Evolutionary conservation across 2,113 vertebrate genomes (phyloP).

Genomic region (Pelobates fuscus): DNA sequence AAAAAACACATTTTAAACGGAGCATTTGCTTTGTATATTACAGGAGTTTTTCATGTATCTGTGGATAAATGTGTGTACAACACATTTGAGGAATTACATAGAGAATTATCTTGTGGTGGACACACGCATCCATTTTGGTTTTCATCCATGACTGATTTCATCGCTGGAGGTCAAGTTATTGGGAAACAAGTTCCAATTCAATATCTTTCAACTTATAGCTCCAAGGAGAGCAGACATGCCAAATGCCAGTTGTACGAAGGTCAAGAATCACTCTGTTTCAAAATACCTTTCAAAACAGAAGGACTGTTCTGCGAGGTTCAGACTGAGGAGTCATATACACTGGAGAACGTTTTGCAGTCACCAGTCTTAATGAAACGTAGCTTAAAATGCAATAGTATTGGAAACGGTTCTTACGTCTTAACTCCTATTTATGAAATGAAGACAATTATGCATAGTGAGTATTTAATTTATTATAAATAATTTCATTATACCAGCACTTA

Average conservation of each 20-base stretch:
- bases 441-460: conserved; percentile 84
- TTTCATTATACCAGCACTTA: too few species aligned
- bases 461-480: too few species aligned
- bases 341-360: conserved; percentile 70
- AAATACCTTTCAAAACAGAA: conserved; percentile 59
- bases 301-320: conserved; percentile 65
- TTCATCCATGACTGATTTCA: conserved; percentile 59
- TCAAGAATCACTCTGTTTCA: conserved; percentile 50
- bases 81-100: conserved; percentile 68
- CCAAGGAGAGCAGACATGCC: conserved; percentile 39
- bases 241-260: conserved; percentile 62
- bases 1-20: too few species aligned
- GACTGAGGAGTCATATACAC: conserved; percentile 55
- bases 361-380: conserved; percentile 40
- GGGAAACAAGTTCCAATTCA: conserved; percentile 56
- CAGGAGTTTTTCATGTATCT: conserved; percentile 75
- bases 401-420: conserved; percentile 58
- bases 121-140: conserved; percentile 67
- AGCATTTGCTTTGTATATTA: conserved; percentile 4
- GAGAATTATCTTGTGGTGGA: conserved; percentile 51
- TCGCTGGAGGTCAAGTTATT: conserved; percentile 56
- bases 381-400: conserved; percentile 59
- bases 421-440: conserved; percentile 75
- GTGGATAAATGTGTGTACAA: conserved; percentile 52
- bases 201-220: conserved; percentile 56